A percentile compares a stretch with the other conserved stretches of the same genome.
Evolutionary conservation across 2,888 invertebrate species (phyloP).

Genomic region (Tortrix viridana): DNA sequence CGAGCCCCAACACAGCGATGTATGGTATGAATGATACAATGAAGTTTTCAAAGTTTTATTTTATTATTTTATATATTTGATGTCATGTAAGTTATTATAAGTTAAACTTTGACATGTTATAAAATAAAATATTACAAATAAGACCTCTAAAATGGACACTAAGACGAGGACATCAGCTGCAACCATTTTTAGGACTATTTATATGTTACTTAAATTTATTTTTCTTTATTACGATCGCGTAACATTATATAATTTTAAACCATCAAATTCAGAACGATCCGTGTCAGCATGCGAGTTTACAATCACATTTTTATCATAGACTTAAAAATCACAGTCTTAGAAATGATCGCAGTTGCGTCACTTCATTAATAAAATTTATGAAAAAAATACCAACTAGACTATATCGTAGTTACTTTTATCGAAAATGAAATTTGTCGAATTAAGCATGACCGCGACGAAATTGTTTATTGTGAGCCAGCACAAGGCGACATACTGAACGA

Average conservation of each 20-base stretch:
- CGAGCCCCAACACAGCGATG: slow-evolving; percentile 20
- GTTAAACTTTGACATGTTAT: slow-evolving; percentile 21
- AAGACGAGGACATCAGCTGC: not conserved
- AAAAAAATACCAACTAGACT: too few relatives aligned
- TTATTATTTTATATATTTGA: slow-evolving; percentile 22
- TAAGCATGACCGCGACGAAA: not conserved
- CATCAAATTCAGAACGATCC: not conserved
- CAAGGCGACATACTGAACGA: not conserved
- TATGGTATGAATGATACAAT: slow-evolving; percentile 30
- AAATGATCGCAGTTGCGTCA: not conserved
- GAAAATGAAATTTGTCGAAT: too few relatives aligned
- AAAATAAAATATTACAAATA: slow-evolving; percentile 9
- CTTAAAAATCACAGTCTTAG: slow-evolving; percentile 2
- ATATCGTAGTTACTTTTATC: too few relatives aligned
- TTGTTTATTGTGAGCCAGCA: not conserved
- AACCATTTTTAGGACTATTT: not conserved
- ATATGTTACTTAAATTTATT: not conserved
- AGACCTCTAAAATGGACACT: slow-evolving; percentile 3
- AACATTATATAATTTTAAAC: not conserved
- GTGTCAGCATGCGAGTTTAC: not conserved
- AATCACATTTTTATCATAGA: not conserved
- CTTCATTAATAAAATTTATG: too few relatives aligned
- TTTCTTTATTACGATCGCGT: not conserved
- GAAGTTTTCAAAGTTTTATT: slow-evolving; percentile 17
- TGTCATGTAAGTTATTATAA: slow-evolving; percentile 8